Conservation (phyloP, 1,140 invertebrate genomes). For the Achroia grisella region DNA sequence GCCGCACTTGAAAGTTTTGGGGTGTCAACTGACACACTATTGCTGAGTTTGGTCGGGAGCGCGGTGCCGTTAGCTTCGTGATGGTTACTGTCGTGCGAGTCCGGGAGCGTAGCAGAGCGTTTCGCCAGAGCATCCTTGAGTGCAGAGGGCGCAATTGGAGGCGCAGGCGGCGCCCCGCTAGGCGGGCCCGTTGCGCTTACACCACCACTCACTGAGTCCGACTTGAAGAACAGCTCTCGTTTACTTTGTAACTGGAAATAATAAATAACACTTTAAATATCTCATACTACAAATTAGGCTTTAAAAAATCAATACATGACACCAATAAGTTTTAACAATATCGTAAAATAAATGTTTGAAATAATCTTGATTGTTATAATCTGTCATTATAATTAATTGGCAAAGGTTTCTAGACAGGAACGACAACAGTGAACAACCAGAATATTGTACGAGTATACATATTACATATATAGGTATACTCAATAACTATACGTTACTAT, state of each 20-base stretch:
- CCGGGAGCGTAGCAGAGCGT: constrained; percentile 50
- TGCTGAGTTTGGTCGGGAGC: constrained; percentile 44
- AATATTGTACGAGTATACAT: too few species aligned
- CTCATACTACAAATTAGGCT: too few species aligned
- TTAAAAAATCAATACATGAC: too few species aligned
- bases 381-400: too few species aligned
- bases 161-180: constrained; percentile 50
- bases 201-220: constrained; percentile 60
- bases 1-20: constrained; percentile 63
- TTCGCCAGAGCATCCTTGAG: constrained; percentile 62
- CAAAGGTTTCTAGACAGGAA: too few species aligned
- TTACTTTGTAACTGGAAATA: constrained; percentile 82
- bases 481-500: too few species aligned
- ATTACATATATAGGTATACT: too few species aligned
- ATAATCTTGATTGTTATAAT: too few species aligned
- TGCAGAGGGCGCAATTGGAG: constrained; percentile 46
- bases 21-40: constrained; percentile 58
- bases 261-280: neutral
- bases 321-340: too few species aligned
- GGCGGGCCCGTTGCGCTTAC: constrained; percentile 51
- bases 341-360: too few species aligned
- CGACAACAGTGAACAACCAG: too few species aligned
- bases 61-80: constrained; percentile 52
- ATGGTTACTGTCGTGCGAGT: constrained; percentile 53
- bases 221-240: constrained; percentile 85